Evolutionary conservation across 2,888 invertebrate genomes (phyloP).

Genomic region (Tetropium fuscum): DNA sequence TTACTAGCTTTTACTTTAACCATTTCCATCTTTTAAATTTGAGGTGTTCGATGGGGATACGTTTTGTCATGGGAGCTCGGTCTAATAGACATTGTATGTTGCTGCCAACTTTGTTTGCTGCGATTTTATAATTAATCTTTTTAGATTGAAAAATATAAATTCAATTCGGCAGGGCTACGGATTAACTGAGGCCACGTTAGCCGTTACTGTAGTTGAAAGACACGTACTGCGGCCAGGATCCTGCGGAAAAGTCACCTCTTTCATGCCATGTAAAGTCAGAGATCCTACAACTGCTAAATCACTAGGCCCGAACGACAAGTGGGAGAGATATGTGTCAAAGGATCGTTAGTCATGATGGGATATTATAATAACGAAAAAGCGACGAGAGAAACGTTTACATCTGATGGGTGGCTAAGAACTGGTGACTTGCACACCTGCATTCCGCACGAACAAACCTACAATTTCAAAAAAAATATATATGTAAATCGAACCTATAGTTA

Average conservation of each 20-base stretch:
- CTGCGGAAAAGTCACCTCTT: constrained; percentile 73
- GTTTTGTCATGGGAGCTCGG: too few relatives aligned
- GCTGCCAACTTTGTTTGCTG: too few relatives aligned
- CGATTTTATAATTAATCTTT: neutral
- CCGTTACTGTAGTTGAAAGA: constrained; percentile 60
- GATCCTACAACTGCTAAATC: constrained; percentile 72
- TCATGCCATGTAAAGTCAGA: constrained; percentile 72
- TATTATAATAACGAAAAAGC: constrained; percentile 79
- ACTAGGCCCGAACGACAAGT: constrained; percentile 71
- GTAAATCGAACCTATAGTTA: too few relatives aligned
- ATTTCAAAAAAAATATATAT: too few relatives aligned
- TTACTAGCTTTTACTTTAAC: too few relatives aligned
- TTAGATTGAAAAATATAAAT: constrained; percentile 41
- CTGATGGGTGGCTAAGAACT: constrained; percentile 81
- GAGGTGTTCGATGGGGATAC: too few relatives aligned
- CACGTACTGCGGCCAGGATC: constrained; percentile 70
- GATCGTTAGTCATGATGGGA: constrained; percentile 71
- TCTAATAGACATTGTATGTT: too few relatives aligned
- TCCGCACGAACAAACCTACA: too few relatives aligned
- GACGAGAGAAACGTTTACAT: constrained; percentile 73
- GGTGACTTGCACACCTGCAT: too few relatives aligned
- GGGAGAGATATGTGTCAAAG: constrained; percentile 87
- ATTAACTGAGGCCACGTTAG: constrained; percentile 81
- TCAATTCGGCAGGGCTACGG: constrained; percentile 77
- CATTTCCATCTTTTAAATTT: too few relatives aligned